A percentile compares a stretch with the other conserved stretches of the same genome.
phyloP scores from a whole-genome alignment of 2,113 vertebrate genomes.

The Notarius lentiginosus region DNA sequence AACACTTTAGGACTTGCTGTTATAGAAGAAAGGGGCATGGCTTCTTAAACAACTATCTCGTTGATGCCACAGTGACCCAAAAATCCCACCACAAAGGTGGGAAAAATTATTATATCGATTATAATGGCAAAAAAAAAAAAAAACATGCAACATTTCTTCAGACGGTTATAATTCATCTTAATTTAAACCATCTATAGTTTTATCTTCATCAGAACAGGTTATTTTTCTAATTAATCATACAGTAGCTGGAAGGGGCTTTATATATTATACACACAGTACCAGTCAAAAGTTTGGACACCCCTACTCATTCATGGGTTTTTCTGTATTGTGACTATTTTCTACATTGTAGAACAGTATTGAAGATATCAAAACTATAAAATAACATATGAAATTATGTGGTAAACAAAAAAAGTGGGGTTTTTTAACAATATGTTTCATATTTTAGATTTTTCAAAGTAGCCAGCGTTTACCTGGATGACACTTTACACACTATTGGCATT shows the following conservation, averaged over 20 bases:
- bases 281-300: too few relatives aligned
- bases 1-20: background rate
- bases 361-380: too few relatives aligned
- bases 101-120: background rate
- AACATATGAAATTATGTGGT: too few relatives aligned
- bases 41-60: background rate
- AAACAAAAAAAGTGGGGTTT: too few relatives aligned
- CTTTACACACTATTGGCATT: too few relatives aligned
- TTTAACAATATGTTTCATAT: too few relatives aligned
- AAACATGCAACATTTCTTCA: background rate
- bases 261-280: background rate
- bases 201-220: background rate
- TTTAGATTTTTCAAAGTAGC: too few relatives aligned
- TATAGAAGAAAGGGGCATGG: background rate
- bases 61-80: background rate
- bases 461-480: too few relatives aligned
- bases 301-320: too few relatives aligned
- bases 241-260: background rate
- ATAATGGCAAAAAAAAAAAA: background rate
- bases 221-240: background rate
- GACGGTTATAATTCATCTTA: background rate
- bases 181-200: background rate
- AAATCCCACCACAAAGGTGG: background rate
- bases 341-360: too few relatives aligned
- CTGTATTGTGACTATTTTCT: too few relatives aligned